Conservation (phyloP, 1,140 invertebrate species). For the Nebria ingens region DNA sequence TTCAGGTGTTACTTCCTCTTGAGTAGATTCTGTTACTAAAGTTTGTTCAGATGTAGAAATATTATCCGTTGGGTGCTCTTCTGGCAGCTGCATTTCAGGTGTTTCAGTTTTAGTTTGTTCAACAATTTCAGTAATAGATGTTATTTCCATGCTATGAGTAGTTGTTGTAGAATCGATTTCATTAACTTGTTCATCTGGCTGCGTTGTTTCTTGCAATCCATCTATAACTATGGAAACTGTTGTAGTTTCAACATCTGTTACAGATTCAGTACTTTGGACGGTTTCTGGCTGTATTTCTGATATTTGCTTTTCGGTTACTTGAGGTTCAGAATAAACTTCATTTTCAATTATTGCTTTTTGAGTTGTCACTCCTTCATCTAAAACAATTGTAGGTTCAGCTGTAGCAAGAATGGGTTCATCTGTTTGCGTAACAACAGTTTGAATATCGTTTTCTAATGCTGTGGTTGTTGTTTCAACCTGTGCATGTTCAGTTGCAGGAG, state of each 20-base stretch:
- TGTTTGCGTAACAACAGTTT: conserved; percentile 15
- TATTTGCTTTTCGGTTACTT: conserved; percentile 14
- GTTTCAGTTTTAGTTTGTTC: conserved; percentile 10
- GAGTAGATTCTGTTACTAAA: conserved; percentile 18
- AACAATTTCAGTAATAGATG: background rate
- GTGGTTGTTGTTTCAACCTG: conserved; percentile 11
- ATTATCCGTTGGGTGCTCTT: conserved; percentile 19
- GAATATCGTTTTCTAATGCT: conserved; percentile 16
- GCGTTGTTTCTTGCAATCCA: background rate
- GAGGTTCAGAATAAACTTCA: conserved; percentile 8
- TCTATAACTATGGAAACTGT: conserved; percentile 5
- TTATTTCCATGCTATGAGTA: conserved; percentile 11
- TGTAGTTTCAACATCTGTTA: conserved; percentile 10
- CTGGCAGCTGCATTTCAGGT: conserved; percentile 17
- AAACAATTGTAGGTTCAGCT: conserved; percentile 13
- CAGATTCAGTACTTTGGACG: background rate
- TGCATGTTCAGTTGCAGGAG: conserved; percentile 1
- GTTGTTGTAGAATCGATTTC: background rate
- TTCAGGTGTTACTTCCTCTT: conserved; percentile 11
- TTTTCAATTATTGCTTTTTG: conserved; percentile 4
- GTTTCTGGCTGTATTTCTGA: conserved; percentile 2
- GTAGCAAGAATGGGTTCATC: conserved; percentile 16
- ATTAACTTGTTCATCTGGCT: background rate
- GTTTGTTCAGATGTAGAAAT: conserved; percentile 13
- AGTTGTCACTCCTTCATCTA: conserved; percentile 2